Percentiles rank a stretch among this genome's conserved stretches.
These are phyloP conservation scores for Heliconius eleuchia DNA, from an alignment of 1,140 invertebrate species.

Conservation along the genomic window DNA sequence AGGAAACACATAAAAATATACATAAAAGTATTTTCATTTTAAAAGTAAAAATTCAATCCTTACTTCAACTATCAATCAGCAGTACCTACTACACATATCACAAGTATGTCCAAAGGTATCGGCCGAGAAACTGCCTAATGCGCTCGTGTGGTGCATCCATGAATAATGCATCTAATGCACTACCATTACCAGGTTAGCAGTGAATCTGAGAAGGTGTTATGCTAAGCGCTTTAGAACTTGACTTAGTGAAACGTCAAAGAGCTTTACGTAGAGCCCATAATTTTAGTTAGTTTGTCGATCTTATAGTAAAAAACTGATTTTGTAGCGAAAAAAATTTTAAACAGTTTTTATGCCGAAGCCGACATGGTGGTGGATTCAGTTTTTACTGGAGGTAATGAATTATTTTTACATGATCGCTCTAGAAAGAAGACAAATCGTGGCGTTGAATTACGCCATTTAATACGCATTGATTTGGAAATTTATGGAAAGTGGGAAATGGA, in stretches of 20 bases:
- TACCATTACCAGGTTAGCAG: slow-evolving; percentile 9
- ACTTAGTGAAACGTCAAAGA: not conserved
- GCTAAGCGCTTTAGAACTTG: slow-evolving; percentile 6
- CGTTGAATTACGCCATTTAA: no score
- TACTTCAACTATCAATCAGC: not conserved
- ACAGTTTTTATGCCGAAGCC: not conserved
- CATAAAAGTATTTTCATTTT: no score
- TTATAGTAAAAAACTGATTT: not conserved
- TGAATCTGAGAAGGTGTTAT: slow-evolving; percentile 1
- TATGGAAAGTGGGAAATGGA: no score
- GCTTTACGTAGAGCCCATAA: not conserved
- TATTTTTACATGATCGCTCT: no score
- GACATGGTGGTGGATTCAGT: no score
- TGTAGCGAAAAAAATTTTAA: not conserved
- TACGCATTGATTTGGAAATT: no score
- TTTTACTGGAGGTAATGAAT: no score
- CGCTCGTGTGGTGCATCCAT: not conserved
- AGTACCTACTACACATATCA: not conserved
- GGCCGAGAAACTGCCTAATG: not conserved
- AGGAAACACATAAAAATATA: no score
- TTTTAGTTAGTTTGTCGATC: not conserved
- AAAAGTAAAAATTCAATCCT: no score
- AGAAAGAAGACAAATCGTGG: no score
- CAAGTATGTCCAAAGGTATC: not conserved
- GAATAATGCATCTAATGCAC: slow-evolving; percentile 4